phyloP scores from a whole-genome alignment of 2,888 invertebrate species.

The Tetrapedia diversipes region DNA sequence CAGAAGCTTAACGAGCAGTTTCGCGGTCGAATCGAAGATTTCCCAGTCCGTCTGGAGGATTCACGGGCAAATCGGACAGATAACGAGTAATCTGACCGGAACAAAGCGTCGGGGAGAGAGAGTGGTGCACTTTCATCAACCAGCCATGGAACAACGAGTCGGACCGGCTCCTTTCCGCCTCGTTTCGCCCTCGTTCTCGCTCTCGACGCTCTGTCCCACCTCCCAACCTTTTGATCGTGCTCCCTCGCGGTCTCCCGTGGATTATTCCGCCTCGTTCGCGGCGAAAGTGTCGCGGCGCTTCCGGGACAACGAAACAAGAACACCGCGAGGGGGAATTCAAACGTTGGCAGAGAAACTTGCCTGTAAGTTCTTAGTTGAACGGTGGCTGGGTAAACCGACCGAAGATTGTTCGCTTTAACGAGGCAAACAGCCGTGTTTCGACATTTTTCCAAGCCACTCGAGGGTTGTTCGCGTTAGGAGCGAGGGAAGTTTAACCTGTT shows the following conservation, averaged over 20 bases:
- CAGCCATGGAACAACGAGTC: neutral
- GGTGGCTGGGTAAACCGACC: neutral
- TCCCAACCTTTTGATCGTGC: neutral
- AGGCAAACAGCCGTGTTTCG: neutral
- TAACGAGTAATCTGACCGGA: neutral
- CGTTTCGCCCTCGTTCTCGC: neutral
- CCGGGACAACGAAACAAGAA: neutral
- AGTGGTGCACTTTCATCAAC: neutral
- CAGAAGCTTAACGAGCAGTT: neutral
- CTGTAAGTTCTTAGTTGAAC: no score
- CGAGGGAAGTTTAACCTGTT: neutral
- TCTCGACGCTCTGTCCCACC: no score
- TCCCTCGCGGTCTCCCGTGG: neutral
- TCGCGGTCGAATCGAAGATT: neutral
- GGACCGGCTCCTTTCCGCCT: neutral
- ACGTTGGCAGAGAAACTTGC: no score
- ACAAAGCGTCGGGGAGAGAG: neutral
- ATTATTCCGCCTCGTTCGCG: no score
- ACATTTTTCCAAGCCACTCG: neutral
- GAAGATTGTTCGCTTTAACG: neutral
- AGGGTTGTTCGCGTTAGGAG: slow-evolving; percentile 1
- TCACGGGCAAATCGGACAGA: neutral
- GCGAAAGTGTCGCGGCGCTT: neutral
- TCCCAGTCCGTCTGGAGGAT: neutral
- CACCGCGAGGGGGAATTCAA: neutral